Evolutionary conservation across 92 coral and sea anemone species (phyloP).

Genomic region (Phenganax marumi): DNA sequence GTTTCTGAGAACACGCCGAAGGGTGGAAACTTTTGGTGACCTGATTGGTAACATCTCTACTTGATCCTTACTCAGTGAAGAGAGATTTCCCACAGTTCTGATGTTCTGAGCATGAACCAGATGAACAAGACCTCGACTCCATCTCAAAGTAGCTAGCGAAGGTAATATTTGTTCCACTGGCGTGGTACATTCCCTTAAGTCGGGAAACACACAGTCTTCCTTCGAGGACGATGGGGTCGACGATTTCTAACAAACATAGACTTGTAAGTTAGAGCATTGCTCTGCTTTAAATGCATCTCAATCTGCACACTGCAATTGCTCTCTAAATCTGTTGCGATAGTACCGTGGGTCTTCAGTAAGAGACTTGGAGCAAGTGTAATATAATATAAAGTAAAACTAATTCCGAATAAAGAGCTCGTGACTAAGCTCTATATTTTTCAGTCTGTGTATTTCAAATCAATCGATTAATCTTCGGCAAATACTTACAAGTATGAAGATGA

Average conservation of each 20-base stretch:
- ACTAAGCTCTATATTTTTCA: too few relatives aligned
- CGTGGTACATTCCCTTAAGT: conserved; percentile 74
- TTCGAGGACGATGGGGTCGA: conserved; percentile 11
- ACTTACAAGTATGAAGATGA: too few relatives aligned
- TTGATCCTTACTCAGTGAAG: conserved; percentile 82
- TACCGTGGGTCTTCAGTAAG: too few relatives aligned
- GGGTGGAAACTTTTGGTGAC: conserved; percentile 85
- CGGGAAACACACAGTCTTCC: conserved; percentile 77
- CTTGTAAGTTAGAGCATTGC: background rate
- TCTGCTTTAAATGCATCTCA: background rate
- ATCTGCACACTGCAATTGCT: background rate
- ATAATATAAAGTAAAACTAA: too few relatives aligned
- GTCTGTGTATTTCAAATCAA: too few relatives aligned
- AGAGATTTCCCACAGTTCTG: conserved; percentile 88
- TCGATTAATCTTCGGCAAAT: too few relatives aligned
- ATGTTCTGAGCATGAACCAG: conserved; percentile 98
- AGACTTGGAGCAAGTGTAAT: too few relatives aligned
- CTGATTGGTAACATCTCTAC: conserved; percentile 84
- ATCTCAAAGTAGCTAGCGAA: conserved; percentile 72
- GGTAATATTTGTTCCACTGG: conserved; percentile 99
- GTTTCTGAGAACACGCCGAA: conserved; percentile 73
- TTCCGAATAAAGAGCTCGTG: too few relatives aligned
- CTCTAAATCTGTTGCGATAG: too few relatives aligned
- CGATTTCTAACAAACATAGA: conserved; percentile 4
- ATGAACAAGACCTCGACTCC: conserved; percentile 99